Conservation (phyloP, 2,113 vertebrate genomes). For the Speoplatyrhinus poulsoni region DNA sequence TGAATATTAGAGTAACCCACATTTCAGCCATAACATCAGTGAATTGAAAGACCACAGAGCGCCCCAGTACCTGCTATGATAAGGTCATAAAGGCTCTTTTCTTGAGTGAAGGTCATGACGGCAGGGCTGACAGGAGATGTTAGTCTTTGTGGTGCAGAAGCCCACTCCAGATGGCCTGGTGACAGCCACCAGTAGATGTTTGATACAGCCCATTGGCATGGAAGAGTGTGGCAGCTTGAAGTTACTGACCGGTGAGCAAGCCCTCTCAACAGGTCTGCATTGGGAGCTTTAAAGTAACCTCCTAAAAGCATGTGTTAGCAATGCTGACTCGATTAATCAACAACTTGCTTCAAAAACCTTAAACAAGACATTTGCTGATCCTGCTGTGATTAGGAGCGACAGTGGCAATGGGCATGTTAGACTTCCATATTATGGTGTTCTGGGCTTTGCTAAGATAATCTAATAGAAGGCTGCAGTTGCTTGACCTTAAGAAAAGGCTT, state of each 20-base stretch:
- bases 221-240: conserved; percentile 2
- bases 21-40: conserved; percentile 9
- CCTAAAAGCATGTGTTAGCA: not conserved
- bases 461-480: too few relatives aligned
- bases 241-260: not conserved
- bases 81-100: conserved; percentile 9
- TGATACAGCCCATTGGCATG: not conserved
- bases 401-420: not conserved
- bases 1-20: not conserved
- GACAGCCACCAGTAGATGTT: not conserved
- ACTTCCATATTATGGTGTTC: too few relatives aligned
- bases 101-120: conserved; percentile 30
- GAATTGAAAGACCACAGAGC: conserved; percentile 17
- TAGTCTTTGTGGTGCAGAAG: conserved; percentile 5
- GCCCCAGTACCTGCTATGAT: conserved; percentile 62
- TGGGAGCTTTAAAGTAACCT: not conserved
- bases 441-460: too few relatives aligned
- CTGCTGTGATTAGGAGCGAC: not conserved
- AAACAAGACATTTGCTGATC: not conserved
- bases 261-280: not conserved
- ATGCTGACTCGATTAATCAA: not conserved
- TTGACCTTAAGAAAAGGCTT: too few relatives aligned
- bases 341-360: not conserved
- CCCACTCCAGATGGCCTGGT: not conserved
- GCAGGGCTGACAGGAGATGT: conserved; percentile 9